Conservation (phyloP, 1,140 invertebrate species). For the Triops longicaudatus region DNA sequence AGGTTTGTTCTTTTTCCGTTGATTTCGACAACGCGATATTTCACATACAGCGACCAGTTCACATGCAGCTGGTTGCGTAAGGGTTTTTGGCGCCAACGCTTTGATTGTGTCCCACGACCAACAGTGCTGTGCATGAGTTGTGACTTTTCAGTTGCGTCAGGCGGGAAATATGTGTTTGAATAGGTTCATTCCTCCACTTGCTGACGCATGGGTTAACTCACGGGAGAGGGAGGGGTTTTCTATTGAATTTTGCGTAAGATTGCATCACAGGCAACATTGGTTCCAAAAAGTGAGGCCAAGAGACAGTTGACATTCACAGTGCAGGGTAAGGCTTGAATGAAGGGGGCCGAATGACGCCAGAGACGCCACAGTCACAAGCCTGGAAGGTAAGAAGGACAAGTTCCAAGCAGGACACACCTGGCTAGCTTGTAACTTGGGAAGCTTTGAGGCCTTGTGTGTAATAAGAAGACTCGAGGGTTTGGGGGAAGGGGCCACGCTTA, state of each 20-base stretch:
- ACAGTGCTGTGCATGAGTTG: not conserved
- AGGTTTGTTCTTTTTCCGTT: not conserved
- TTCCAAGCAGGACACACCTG: not conserved
- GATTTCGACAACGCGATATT: not conserved
- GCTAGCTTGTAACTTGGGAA: not conserved
- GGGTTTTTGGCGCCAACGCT: not conserved
- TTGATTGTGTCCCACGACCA: not conserved
- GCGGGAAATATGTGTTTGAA: conserved; percentile 4
- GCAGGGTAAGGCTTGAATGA: not conserved
- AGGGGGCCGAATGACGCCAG: not conserved
- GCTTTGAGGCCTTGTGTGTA: not conserved
- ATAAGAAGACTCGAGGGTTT: not conserved
- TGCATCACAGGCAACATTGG: not conserved
- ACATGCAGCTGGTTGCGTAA: not conserved
- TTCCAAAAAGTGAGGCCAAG: not conserved
- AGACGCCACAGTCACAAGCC: not conserved
- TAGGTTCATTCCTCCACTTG: conserved; percentile 7
- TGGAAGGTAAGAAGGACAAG: not conserved
- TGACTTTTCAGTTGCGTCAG: not conserved
- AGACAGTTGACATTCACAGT: not conserved
- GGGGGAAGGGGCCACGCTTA: not conserved
- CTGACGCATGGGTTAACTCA: not conserved
- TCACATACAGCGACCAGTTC: not conserved
- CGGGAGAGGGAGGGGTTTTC: not conserved
- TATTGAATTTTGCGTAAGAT: not conserved